Evolutionary conservation across 2,113 vertebrate species (phyloP).

Genomic region (Dicentrarchus labrax): DNA sequence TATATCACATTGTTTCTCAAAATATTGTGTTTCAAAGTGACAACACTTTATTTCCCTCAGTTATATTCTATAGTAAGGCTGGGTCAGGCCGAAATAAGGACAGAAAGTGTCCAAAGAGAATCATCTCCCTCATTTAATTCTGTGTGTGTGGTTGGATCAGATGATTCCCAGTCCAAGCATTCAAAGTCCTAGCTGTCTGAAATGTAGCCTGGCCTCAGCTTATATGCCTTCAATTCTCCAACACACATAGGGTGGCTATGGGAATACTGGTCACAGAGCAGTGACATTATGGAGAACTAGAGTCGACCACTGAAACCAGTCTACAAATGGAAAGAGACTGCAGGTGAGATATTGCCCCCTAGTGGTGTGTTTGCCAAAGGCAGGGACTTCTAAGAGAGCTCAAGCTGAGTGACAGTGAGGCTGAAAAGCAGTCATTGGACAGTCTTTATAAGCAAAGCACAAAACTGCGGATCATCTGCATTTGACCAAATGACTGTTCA

Average conservation of each 20-base stretch:
- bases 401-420: conserved; percentile 1
- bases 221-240: conserved; percentile 38
- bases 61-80: conserved; percentile 11
- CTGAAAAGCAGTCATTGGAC: conserved; percentile 19
- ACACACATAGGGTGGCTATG: conserved; percentile 38
- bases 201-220: conserved; percentile 48
- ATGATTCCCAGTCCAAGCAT: conserved; percentile 37
- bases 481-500: background rate
- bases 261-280: conserved; percentile 56
- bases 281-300: conserved; percentile 11
- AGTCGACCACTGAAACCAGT: conserved; percentile 49
- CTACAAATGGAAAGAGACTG: conserved; percentile 8
- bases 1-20: background rate
- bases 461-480: conserved; percentile 5
- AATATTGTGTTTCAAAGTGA: background rate
- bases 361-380: conserved; percentile 60
- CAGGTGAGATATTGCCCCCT: conserved; percentile 80
- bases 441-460: background rate
- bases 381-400: background rate
- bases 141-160: conserved; percentile 65
- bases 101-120: conserved; percentile 33
- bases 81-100: conserved; percentile 41
- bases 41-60: background rate
- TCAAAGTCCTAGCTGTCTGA: conserved; percentile 55
- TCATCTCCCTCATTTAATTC: conserved; percentile 58